Evolutionary conservation across 1,140 invertebrate species (phyloP).

Genomic region (Neodiprion virginianus): DNA sequence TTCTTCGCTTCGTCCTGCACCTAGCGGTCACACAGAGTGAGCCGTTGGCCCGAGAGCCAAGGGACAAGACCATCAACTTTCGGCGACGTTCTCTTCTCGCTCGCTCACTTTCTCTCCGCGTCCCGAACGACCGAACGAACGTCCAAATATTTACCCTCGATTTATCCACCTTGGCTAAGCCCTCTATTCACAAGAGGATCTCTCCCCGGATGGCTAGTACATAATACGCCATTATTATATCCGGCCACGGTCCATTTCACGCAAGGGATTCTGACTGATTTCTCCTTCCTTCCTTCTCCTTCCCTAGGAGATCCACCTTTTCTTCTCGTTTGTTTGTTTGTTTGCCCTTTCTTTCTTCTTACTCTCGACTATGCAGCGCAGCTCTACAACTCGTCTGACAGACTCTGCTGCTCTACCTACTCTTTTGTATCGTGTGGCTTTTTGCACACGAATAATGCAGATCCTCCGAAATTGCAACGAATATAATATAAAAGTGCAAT

Average conservation of each 20-base stretch:
- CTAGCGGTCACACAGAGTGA: not conserved
- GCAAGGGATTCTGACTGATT: not conserved
- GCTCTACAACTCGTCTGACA: no score
- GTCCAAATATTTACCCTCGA: slow-evolving; percentile 55
- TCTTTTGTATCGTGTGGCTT: no score
- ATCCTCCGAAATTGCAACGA: no score
- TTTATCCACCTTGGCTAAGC: slow-evolving; percentile 23
- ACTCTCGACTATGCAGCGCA: not conserved
- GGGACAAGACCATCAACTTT: not conserved
- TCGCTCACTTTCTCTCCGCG: not conserved
- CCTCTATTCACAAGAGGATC: slow-evolving; percentile 16
- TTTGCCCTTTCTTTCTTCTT: slow-evolving; percentile 24
- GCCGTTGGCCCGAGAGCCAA: not conserved
- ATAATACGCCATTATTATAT: slow-evolving; percentile 6
- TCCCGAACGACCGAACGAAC: slow-evolving; percentile 31
- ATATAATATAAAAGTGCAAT: no score
- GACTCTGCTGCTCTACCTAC: no score
- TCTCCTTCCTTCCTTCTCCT: not conserved
- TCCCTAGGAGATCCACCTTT: not conserved
- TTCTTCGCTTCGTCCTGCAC: not conserved
- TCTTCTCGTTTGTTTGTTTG: slow-evolving; percentile 19
- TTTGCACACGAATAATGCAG: no score
- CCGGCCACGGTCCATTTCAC: slow-evolving; percentile 3
- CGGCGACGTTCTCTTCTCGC: not conserved
- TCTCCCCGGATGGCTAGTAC: slow-evolving; percentile 21